Evolutionary conservation across 2,797 vertebrate genomes (phyloP), one percentile per base, ranked within the genome.

Genomic region (Aplochiton taeniatus): DNA sequence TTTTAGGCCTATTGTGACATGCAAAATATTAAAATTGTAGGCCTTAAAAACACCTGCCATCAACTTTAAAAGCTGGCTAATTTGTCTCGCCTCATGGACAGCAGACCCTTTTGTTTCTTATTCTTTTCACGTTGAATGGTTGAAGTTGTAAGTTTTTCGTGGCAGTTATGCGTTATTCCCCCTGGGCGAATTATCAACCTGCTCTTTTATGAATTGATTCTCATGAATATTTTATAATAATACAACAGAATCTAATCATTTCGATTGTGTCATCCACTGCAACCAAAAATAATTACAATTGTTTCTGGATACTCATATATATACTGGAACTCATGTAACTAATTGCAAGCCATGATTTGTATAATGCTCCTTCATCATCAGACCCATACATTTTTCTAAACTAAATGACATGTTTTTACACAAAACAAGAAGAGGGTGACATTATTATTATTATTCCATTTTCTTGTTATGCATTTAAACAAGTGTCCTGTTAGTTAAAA

Each of bases 1-100:
- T 56, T n/a, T 44, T 54, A 45, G 31, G 46, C 13, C 19, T 41
- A 17, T 57, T 48, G 46, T 47, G 48, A 45, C 42, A 88, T 88
- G 83, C 87, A 85, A 83, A 86, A 83, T 14, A 72, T 66, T 58
- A 54, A 68, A 53, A 75, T 75, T 86, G 85, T 90, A 89, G 2
- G 31, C 31, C 31, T 31, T 3, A 31, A 31, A 31, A 88, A 88
- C 89, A 90, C 88, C 89, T 91, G 89, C 89, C 83, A 81, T 85
- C 78, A 83, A 67, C 85, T 85, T 87, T 76, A 81, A 82, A 85
- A 82, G 81, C 70, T 74, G 50, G 70, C 77, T 84, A 79, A 84
- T 88, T 86, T 84, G 83, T 83, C 71, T 75, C 75, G 75, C 77
- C 72, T 52, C 19, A 4, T 61, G 44, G 56, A 10, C 7, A 11